These are phyloP conservation scores for Plusia festucae DNA, from an alignment of 2,888 invertebrate genomes.

Conservation along the genomic window DNA sequence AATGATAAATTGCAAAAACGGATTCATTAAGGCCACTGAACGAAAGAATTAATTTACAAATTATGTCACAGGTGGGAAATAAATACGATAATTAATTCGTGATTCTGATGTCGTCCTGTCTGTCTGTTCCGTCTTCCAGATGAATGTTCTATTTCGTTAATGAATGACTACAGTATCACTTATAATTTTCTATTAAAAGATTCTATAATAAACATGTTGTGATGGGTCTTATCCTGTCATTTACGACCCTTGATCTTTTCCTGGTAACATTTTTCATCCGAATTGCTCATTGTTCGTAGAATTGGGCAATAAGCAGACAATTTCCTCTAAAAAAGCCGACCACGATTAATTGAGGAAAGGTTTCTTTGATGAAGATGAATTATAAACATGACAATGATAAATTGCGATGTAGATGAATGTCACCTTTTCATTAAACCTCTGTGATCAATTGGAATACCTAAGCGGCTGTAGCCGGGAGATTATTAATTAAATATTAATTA, in stretches of 20 bases:
- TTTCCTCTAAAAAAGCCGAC: conserved; percentile 51
- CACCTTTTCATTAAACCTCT: conserved; percentile 64
- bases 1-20: conserved; percentile 17
- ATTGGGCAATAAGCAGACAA: conserved; percentile 45
- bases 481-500: conserved; percentile 57
- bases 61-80: conserved; percentile 21
- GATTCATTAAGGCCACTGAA: conserved; percentile 14
- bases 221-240: conserved; percentile 45
- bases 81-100: conserved; percentile 32
- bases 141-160: conserved; percentile 3
- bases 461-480: conserved; percentile 18
- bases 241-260: conserved; percentile 39
- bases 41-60: conserved; percentile 40
- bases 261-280: conserved; percentile 33
- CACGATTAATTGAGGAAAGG: conserved; percentile 59
- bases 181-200: conserved; percentile 27
- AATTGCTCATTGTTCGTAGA: conserved; percentile 51
- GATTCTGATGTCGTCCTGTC: conserved; percentile 17
- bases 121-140: background rate
- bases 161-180: conserved; percentile 13
- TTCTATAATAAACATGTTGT: conserved; percentile 25
- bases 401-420: conserved; percentile 51
- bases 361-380: conserved; percentile 63
- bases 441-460: conserved; percentile 57
- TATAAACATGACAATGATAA: conserved; percentile 66